Conservation (phyloP, 2,113 vertebrate genomes). For the Elgaria multicarinata region DNA sequence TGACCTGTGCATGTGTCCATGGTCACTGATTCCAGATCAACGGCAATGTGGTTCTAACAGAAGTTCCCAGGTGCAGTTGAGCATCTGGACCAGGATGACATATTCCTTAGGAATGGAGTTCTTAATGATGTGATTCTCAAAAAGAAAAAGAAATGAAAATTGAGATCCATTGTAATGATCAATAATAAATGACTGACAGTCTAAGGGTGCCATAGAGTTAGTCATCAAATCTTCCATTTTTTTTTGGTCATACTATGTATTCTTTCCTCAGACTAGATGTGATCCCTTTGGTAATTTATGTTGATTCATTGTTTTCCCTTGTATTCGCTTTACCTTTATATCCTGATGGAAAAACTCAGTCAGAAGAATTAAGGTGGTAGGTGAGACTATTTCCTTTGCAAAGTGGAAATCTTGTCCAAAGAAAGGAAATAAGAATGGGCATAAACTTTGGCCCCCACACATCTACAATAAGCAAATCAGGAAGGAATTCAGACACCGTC, state of each 20-base stretch:
- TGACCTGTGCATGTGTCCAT: neutral
- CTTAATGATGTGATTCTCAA: neutral
- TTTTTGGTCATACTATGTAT: too few species aligned
- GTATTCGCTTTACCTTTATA: neutral
- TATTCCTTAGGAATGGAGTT: neutral
- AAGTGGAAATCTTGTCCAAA: neutral
- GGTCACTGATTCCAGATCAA: neutral
- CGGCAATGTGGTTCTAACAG: neutral
- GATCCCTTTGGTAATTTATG: neutral
- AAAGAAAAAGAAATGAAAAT: neutral
- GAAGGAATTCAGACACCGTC: neutral
- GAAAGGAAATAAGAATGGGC: neutral
- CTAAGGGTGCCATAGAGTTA: too few species aligned
- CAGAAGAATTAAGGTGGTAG: neutral
- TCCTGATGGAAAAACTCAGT: neutral
- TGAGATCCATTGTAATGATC: neutral
- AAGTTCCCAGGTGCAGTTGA: neutral
- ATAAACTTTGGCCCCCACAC: neutral
- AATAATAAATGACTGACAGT: too few species aligned
- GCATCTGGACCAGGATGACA: neutral
- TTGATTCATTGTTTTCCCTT: neutral
- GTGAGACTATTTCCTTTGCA: neutral
- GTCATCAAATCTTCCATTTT: too few species aligned
- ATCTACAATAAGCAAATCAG: neutral
- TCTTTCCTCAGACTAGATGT: neutral